Evolutionary conservation across 2,797 vertebrate species (phyloP), one percentile per base, ranked within the genome.

Genomic region (Helarctos malayanus): DNA sequence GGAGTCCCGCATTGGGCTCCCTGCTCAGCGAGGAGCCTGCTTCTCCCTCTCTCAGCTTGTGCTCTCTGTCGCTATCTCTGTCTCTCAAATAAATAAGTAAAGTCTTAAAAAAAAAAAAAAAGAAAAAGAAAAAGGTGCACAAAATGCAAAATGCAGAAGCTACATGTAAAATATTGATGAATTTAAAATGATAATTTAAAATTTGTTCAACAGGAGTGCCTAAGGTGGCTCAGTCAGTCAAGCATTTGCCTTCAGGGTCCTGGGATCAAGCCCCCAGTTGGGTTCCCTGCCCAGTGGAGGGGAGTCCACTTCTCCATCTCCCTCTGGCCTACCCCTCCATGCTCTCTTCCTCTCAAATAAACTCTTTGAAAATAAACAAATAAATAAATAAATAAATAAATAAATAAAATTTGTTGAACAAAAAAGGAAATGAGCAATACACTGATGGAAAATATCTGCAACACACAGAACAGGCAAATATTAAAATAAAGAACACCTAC

Each of bases 181-280:
- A 92, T 92, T 45, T 78, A 38, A 91, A 57, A 94, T 65, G 68
- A 75, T 69, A 89, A 65, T 18, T 95, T 79, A 61, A 92, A 93
- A 90, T 65, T 78, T 79, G 52, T 71, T 85, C 83, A 89, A 81
- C 18, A 41, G 63, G 32, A 18, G 15, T 15, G 32, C 63, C 7
- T 1, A 7, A 7, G 63, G 63, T 65, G 63, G 32, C 63, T 65
- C 63, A 65, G 15, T 65, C 63, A 65, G 32, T n/a, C 16, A 65
- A 65, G 32, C 63, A 65, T n/a, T 32, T 65, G 63, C 7, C 32
- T 65, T 65, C 32, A 65, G 15, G 16, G 63, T 65, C 63, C 29
- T 65, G 63, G 32, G 63, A 65, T 18, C 15, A 18, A 65, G 63
- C 59, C 59, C 59, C 59, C 27, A 61, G 59, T 29, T 29, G 59